phyloP scores from a whole-genome alignment of 1,140 invertebrate genomes.

The Lasioglossum baleicum region DNA sequence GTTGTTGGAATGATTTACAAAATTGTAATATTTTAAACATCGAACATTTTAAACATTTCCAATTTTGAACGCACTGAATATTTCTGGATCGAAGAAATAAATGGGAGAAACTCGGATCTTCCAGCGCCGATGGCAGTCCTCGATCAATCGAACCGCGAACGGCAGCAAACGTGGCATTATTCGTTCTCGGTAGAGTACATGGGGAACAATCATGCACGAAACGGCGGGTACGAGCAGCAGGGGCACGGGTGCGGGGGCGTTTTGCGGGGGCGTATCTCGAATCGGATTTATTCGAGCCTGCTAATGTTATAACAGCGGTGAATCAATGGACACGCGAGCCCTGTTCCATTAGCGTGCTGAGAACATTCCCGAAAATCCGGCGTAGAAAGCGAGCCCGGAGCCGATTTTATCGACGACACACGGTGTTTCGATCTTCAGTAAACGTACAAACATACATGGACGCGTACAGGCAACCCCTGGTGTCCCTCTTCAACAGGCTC shows the following conservation, averaged over 20 bases:
- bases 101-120: no score
- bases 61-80: no score
- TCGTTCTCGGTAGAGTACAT: no score
- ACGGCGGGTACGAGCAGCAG: neutral
- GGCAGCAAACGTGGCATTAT: no score
- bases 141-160: no score
- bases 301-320: conserved; percentile 8
- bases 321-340: neutral
- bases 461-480: neutral
- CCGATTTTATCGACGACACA: conserved; percentile 35
- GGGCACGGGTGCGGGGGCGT: no score
- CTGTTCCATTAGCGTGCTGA: neutral
- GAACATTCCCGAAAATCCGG: conserved; percentile 28
- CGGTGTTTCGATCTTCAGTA: conserved; percentile 46
- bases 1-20: no score
- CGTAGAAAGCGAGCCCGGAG: conserved; percentile 18
- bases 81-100: no score
- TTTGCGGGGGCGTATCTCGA: neutral
- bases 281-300: neutral
- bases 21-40: no score
- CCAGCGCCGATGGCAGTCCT: no score
- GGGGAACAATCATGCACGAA: neutral
- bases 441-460: neutral
- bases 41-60: no score
- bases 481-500: conserved; percentile 34